These are phyloP conservation scores for Drosophila tanythrix DNA, from an alignment of 2,888 invertebrate genomes.

Conservation along the genomic window DNA sequence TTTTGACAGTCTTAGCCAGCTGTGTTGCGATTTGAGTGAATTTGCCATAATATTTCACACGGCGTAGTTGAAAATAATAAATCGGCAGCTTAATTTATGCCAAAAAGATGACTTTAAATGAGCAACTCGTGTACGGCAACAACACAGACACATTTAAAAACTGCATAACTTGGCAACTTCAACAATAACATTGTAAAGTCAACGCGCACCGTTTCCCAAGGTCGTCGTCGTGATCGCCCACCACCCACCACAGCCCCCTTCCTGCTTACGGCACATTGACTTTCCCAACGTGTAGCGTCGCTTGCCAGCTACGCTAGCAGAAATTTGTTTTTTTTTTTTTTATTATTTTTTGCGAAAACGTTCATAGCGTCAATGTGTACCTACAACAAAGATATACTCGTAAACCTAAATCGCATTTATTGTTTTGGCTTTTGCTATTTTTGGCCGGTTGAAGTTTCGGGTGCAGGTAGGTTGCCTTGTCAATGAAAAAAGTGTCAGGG, in stretches of 20 bases:
- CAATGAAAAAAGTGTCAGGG: constrained; percentile 80
- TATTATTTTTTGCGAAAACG: constrained; percentile 53
- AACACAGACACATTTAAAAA: constrained; percentile 47
- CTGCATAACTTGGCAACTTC: constrained; percentile 72
- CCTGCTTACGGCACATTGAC: constrained; percentile 40
- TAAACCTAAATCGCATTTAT: constrained; percentile 71
- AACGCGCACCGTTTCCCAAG: constrained; percentile 51
- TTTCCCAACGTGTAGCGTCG: constrained; percentile 48
- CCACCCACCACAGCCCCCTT: neutral
- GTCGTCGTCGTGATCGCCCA: constrained; percentile 36
- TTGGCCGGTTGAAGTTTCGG: constrained; percentile 50
- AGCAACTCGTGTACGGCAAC: constrained; percentile 27
- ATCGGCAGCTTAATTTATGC: constrained; percentile 68
- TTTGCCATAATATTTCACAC: constrained; percentile 60
- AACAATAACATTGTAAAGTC: constrained; percentile 68
- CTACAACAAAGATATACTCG: constrained; percentile 28
- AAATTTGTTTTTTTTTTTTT: constrained; percentile 29
- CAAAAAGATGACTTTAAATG: constrained; percentile 37
- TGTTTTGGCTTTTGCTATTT: constrained; percentile 58
- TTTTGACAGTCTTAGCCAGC: neutral
- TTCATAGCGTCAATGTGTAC: constrained; percentile 49
- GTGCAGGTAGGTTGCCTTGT: constrained; percentile 69
- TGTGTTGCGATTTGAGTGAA: constrained; percentile 13
- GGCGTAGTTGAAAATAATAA: constrained; percentile 66
- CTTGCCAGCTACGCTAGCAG: constrained; percentile 51